These are phyloP conservation scores for Melinopterus prodromus DNA, from an alignment of 2,888 invertebrate species.

Conservation along the genomic window DNA sequence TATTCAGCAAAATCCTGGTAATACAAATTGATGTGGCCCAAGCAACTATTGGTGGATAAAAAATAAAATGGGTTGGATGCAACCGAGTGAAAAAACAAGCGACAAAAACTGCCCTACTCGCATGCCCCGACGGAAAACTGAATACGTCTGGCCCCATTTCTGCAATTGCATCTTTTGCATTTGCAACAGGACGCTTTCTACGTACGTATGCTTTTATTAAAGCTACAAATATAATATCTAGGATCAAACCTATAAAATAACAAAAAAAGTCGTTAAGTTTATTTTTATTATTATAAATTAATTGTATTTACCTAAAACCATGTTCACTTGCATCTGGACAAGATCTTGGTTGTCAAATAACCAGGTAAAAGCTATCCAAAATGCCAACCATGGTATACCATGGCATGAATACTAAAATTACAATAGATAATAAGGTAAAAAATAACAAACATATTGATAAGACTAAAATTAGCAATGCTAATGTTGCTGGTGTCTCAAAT, in stretches of 20 bases:
- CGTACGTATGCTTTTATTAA: constrained; percentile 80
- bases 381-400: constrained; percentile 85
- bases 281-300: background rate
- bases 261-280: background rate
- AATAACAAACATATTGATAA: background rate
- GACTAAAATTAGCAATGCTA: constrained; percentile 15
- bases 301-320: constrained; percentile 74
- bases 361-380: constrained; percentile 82
- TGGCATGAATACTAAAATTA: constrained; percentile 80
- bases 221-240: constrained; percentile 83
- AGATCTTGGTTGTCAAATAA: constrained; percentile 72
- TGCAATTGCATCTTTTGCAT: constrained; percentile 70
- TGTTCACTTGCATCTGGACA: constrained; percentile 85
- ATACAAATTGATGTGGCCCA: constrained; percentile 81
- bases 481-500: background rate
- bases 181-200: constrained; percentile 75
- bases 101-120: constrained; percentile 83
- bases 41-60: constrained; percentile 70
- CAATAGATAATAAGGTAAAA: constrained; percentile 31
- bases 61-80: constrained; percentile 68
- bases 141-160: constrained; percentile 86
- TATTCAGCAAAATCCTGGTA: constrained; percentile 82
- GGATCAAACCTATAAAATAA: constrained; percentile 71
- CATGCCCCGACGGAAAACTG: constrained; percentile 95
- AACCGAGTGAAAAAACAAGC: constrained; percentile 75